These are phyloP conservation scores for Dromococcyx pavoninus DNA, from an alignment of 2,797 vertebrate species.

Conservation along the genomic window DNA sequence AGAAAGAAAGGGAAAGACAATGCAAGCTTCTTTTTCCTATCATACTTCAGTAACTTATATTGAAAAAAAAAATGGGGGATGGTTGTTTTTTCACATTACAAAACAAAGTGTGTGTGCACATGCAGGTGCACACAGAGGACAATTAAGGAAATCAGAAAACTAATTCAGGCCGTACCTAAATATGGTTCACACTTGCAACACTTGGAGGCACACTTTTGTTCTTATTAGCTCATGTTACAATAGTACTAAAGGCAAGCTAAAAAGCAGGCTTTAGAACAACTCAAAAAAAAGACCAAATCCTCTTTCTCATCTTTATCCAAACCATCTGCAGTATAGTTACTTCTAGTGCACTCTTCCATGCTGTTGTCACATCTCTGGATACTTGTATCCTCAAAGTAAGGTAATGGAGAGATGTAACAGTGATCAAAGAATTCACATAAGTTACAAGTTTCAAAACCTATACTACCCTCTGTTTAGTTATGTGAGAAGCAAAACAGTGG, in stretches of 20 bases:
- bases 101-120: neutral
- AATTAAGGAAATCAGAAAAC: neutral
- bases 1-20: neutral
- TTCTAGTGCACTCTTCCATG: neutral
- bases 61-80: accelerated
- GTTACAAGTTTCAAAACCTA: neutral
- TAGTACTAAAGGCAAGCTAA: neutral
- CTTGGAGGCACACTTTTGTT: neutral
- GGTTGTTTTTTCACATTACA: neutral
- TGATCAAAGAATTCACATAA: neutral
- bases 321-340: neutral
- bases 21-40: neutral
- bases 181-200: neutral
- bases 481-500: neutral
- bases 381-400: neutral
- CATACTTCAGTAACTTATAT: neutral
- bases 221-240: neutral
- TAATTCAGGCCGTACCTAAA: neutral
- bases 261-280: neutral
- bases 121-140: accelerated
- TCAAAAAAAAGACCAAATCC: neutral
- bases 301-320: neutral
- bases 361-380: neutral
- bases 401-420: neutral
- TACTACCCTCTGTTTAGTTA: neutral